Evolutionary conservation across 1,140 invertebrate species (phyloP).

Genomic region (Galendromus occidentalis): DNA sequence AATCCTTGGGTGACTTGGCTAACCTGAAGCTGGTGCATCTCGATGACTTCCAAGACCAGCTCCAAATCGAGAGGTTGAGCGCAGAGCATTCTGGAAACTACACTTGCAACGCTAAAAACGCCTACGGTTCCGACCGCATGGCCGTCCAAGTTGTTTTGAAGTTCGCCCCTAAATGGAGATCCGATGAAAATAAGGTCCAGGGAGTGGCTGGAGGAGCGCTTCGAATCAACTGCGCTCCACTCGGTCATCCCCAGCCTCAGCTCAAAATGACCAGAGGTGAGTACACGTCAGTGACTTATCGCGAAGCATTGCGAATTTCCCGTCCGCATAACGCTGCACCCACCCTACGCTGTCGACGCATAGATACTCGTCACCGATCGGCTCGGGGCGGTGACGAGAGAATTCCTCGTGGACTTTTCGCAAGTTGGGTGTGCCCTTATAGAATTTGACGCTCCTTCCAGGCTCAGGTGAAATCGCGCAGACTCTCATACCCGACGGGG

Average conservation of each 20-base stretch:
- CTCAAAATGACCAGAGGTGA: no score
- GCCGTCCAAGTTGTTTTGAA: background rate
- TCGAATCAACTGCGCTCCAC: constrained; percentile 14
- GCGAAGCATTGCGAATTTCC: no score
- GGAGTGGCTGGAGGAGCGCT: constrained; percentile 3
- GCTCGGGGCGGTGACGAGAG: no score
- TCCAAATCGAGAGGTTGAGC: constrained; percentile 15
- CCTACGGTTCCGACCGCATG: constrained; percentile 15
- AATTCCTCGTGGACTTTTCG: no score
- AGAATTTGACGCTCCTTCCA: no score
- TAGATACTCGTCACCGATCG: no score
- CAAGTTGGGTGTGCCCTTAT: no score
- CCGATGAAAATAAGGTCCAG: background rate
- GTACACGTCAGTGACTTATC: no score
- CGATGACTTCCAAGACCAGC: constrained; percentile 17
- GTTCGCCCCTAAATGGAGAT: background rate
- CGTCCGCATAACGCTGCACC: no score
- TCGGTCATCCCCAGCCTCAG: constrained; percentile 13
- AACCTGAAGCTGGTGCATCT: constrained; percentile 15
- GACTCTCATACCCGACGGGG: background rate
- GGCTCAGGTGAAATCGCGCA: no score
- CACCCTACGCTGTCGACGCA: no score
- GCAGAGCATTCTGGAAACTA: constrained; percentile 24
- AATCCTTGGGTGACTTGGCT: constrained; percentile 30
- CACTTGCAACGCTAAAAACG: constrained; percentile 16